Percentiles rank a stretch among this genome's conserved stretches.
These are phyloP conservation scores for Dione vanillae DNA, from an alignment of 2,888 invertebrate genomes.

Conservation along the genomic window DNA sequence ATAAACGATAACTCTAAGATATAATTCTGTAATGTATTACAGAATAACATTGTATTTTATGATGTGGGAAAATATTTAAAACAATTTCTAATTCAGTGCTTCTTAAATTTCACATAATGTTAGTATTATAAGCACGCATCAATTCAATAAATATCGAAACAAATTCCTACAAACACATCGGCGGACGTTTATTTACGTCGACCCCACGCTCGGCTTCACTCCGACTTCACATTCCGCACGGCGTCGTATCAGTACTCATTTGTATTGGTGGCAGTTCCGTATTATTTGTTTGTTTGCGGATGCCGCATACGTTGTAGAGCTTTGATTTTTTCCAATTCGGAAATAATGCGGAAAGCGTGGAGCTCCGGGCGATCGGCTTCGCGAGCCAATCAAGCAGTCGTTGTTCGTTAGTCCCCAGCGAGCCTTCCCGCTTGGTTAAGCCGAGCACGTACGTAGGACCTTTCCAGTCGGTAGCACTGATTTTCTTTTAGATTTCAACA, in stretches of 20 bases:
- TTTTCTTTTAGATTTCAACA: slow-evolving; percentile 71
- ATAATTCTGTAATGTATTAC: background rate
- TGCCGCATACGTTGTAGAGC: slow-evolving; percentile 75
- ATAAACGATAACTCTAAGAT: slow-evolving; percentile 3
- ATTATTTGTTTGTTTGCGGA: slow-evolving; percentile 83
- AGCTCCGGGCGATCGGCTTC: slow-evolving; percentile 68
- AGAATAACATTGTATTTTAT: background rate
- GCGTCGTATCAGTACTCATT: slow-evolving; percentile 74
- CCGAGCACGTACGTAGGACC: slow-evolving; percentile 80
- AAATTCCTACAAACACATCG: slow-evolving; percentile 80
- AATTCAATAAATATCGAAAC: slow-evolving; percentile 80
- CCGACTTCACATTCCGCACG: slow-evolving; percentile 75
- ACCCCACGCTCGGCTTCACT: slow-evolving; percentile 72
- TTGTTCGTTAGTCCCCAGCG: slow-evolving; percentile 69
- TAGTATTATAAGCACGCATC: slow-evolving; percentile 70
- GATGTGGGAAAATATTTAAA: background rate
- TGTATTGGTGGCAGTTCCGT: slow-evolving; percentile 79
- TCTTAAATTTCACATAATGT: slow-evolving; percentile 53
- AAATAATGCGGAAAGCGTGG: slow-evolving; percentile 78
- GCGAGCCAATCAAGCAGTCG: slow-evolving; percentile 73
- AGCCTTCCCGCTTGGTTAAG: slow-evolving; percentile 71
- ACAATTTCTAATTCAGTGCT: background rate
- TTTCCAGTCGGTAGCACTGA: slow-evolving; percentile 79
- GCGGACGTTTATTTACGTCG: slow-evolving; percentile 78
- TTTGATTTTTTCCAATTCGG: slow-evolving; percentile 83